Evolutionary conservation across 2,113 vertebrate genomes (phyloP), one percentile per base, ranked within the genome.

Genomic region (Baryphthengus martii): DNA sequence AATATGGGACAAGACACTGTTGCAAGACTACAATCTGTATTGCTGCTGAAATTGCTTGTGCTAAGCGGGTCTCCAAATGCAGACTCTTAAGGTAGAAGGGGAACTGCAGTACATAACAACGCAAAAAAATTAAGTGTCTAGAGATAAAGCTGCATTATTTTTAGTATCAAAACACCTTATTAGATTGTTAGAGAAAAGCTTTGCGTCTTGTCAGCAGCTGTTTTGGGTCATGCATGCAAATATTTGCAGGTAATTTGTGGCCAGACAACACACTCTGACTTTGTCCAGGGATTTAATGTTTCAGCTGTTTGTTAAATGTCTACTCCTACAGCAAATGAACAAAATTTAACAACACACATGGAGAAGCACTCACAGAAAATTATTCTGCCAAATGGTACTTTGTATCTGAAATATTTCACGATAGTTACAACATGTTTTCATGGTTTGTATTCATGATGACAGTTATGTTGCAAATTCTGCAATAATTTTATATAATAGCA

Each of bases 271-370:
- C 24, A 39, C 6, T 49, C 82, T 56, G 67, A 72, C 40, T 95
- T 82, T 92, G 73, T 75, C 92, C 77, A 44, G 67, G 29, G 58
- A 71, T 94, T 93, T 89, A 79, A n/a, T 66, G 79, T 79, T 91
- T 88, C 62, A 81, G 8, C 28, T 50, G 26, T 61, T 97, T 83
- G 21, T 50, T 93, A 95, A 84, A 93, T 61, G 56, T 65, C 14
- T 26, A 53, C 42, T 85, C 96, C 53, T 84, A 52, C n/a, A 84
- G 65, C 65, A 96, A 93, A 92, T 83, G 94, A 96, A 85, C 35
- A 93, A 63, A 85, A 95, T 71, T 35, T 62, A 87, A 88, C 74
- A 87, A 66, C n/a, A 66, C 52, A 74, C 16, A 78, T 9, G 10
- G 66, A 96, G 56, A 91, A 63, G 37, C 49, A 55, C 40, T 92